These are phyloP conservation scores for Tachyglossus aculeatus DNA, from an alignment of 2,797 vertebrate species.

Conservation along the genomic window DNA sequence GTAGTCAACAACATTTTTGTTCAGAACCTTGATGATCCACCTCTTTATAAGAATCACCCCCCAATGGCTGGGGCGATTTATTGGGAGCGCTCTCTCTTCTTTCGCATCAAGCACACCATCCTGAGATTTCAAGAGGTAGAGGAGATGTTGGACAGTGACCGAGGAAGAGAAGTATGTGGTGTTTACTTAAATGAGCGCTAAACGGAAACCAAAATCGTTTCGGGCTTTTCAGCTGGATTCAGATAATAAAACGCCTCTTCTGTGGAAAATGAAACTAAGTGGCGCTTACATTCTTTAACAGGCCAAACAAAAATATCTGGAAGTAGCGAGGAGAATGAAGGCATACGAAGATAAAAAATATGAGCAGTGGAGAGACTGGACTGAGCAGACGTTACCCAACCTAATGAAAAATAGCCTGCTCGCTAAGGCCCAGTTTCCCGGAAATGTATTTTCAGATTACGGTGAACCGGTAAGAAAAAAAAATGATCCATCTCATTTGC, in stretches of 20 bases:
- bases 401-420: slow-evolving; percentile 84
- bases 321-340: slow-evolving; percentile 77
- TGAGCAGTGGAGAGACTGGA: slow-evolving; percentile 73
- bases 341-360: slow-evolving; percentile 82
- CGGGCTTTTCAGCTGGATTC: neutral
- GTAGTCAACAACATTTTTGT: slow-evolving; percentile 79
- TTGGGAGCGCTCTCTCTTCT: slow-evolving; percentile 85
- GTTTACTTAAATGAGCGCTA: neutral
- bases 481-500: fast-evolving
- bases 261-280: neutral
- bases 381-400: slow-evolving; percentile 69
- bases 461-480: slow-evolving; percentile 59
- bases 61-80: slow-evolving; percentile 86
- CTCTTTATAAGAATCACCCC: slow-evolving; percentile 83
- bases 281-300: slow-evolving; percentile 42
- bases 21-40: slow-evolving; percentile 78
- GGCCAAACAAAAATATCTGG: slow-evolving; percentile 82
- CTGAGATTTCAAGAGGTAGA: slow-evolving; percentile 81
- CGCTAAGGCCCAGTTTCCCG: slow-evolving; percentile 37
- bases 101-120: slow-evolving; percentile 81
- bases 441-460: neutral
- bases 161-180: slow-evolving; percentile 73
- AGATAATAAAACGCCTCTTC: neutral
- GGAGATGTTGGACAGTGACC: slow-evolving; percentile 78
- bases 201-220: neutral